Evolutionary conservation across 2,113 vertebrate genomes (phyloP).

Genomic region (Fulmarus glacialis): DNA sequence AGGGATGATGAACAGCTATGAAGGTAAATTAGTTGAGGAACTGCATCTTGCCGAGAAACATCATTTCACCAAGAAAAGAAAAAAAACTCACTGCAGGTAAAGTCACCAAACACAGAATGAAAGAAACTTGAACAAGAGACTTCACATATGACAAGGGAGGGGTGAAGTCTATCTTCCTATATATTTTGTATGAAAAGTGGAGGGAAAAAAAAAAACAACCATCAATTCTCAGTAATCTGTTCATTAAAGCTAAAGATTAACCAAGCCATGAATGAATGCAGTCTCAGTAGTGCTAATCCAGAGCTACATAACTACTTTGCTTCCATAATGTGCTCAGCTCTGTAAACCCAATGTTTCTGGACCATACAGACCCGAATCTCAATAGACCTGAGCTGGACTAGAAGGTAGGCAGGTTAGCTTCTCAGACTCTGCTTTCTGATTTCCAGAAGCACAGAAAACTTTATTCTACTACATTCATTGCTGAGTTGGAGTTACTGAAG

Average conservation of each 20-base stretch:
- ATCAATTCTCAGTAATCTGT: neutral
- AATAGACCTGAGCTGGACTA: accelerated
- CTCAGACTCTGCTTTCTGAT: neutral
- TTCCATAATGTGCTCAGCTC: neutral
- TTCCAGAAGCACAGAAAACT: neutral
- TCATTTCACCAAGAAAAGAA: neutral
- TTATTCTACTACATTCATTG: neutral
- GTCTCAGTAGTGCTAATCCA: neutral
- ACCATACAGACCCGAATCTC: neutral
- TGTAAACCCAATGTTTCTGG: neutral
- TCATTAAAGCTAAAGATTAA: neutral
- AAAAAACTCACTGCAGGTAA: neutral
- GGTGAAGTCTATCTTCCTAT: neutral
- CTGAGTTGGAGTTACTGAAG: neutral
- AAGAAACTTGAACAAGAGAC: neutral
- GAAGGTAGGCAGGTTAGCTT: neutral
- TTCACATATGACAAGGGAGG: neutral
- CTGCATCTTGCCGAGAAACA: neutral
- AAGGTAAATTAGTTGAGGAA: neutral
- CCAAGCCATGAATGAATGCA: neutral
- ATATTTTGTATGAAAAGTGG: neutral
- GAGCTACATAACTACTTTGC: neutral
- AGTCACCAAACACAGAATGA: neutral
- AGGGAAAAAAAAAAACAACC: neutral
- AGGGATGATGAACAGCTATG: neutral